These are phyloP conservation scores for Lathamus discolor DNA, from an alignment of 2,113 vertebrate genomes.

Conservation along the genomic window DNA sequence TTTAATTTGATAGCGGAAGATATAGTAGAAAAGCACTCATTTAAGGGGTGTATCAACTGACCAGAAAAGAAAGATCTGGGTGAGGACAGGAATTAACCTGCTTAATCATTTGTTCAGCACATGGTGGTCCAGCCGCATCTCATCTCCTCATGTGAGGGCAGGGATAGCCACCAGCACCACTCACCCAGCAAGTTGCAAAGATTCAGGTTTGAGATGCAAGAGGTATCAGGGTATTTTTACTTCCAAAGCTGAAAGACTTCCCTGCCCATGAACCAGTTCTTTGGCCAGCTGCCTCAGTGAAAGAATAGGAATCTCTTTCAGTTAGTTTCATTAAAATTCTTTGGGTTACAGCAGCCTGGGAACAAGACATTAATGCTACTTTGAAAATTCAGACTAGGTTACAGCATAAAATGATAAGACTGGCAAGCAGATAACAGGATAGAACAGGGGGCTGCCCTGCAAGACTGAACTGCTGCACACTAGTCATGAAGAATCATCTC, in stretches of 20 bases:
- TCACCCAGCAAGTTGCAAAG: neutral
- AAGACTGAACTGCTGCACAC: neutral
- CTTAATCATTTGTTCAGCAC: neutral
- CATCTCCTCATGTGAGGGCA: fast-evolving
- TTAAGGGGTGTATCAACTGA: neutral
- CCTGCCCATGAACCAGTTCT: neutral
- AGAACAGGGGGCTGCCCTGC: neutral
- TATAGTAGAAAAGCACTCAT: neutral
- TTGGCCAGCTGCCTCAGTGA: neutral
- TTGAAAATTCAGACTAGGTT: slow-evolving; percentile 26
- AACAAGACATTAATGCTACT: slow-evolving; percentile 5
- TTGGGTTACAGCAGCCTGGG: slow-evolving; percentile 1
- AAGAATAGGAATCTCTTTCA: slow-evolving; percentile 1
- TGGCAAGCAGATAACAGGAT: neutral
- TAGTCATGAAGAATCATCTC: neutral
- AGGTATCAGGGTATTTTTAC: neutral
- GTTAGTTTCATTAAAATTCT: slow-evolving; percentile 23
- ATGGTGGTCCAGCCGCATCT: neutral
- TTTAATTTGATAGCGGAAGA: neutral
- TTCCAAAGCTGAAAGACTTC: neutral
- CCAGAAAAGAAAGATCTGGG: neutral
- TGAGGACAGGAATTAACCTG: neutral
- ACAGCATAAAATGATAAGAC: slow-evolving; percentile 10
- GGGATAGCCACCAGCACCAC: neutral
- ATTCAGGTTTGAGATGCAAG: neutral